These are phyloP conservation scores for Chloroceryle inda DNA, from an alignment of 2,797 vertebrate genomes.

Conservation along the genomic window DNA sequence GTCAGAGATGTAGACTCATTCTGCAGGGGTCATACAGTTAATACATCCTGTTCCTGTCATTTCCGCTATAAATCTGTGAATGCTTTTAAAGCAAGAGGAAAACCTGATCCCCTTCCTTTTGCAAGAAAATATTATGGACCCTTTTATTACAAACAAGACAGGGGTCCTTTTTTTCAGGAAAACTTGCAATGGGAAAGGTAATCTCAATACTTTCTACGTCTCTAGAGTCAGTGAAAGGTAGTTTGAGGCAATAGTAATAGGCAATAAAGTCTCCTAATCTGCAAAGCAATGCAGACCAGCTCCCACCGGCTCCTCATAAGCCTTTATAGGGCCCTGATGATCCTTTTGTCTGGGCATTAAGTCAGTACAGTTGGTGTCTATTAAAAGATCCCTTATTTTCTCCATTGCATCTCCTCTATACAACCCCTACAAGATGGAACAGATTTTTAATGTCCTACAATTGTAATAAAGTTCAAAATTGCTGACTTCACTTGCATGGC, in stretches of 20 bases:
- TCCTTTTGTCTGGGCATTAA: background rate
- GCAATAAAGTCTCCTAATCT: background rate
- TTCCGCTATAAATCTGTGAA: conserved; percentile 76
- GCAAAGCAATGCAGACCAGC: background rate
- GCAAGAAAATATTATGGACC: conserved; percentile 7
- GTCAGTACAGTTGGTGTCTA: background rate
- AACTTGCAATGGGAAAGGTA: background rate
- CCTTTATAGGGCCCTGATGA: background rate
- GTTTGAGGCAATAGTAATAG: background rate
- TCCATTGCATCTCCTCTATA: background rate
- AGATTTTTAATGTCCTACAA: background rate
- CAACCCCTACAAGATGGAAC: background rate
- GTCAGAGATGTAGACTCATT: conserved; percentile 75
- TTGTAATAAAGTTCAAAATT: background rate
- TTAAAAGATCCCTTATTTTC: background rate
- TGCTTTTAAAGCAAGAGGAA: conserved; percentile 59
- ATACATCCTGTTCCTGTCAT: conserved; percentile 78
- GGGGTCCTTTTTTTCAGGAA: background rate
- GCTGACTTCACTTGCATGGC: background rate
- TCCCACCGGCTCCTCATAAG: background rate
- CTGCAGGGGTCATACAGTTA: conserved; percentile 66
- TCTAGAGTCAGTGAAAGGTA: background rate
- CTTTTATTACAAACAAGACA: conserved; percentile 18
- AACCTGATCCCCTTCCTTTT: conserved; percentile 43
- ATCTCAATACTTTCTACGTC: background rate